Percentiles rank a stretch among this genome's conserved stretches.
These are phyloP conservation scores for Oryzias woworae DNA, from an alignment of 2,113 vertebrate genomes.

Conservation along the genomic window DNA sequence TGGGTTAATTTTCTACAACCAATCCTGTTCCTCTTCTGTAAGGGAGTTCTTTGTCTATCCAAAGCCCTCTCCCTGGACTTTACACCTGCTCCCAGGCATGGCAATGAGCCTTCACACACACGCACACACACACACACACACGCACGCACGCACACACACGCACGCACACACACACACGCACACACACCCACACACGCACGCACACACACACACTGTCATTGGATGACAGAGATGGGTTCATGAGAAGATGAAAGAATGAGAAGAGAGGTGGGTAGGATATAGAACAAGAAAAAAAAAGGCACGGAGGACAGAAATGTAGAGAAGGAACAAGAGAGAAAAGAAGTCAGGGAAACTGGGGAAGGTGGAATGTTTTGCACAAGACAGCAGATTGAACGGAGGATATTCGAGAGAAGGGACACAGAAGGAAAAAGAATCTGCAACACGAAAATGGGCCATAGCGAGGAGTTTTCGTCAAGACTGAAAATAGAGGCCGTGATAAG, in stretches of 20 bases:
- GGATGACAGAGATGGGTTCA: conserved; percentile 42
- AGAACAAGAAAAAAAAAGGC: conserved; percentile 22
- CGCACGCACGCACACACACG: background rate
- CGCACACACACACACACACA: conserved; percentile 16
- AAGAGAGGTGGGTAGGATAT: conserved; percentile 14
- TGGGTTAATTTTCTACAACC: conserved; percentile 77
- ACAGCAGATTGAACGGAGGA: conserved; percentile 2
- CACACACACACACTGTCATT: background rate
- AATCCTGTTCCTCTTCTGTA: conserved; percentile 71
- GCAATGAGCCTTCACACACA: conserved; percentile 54
- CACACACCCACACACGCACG: conserved; percentile 7
- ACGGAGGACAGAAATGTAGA: conserved; percentile 1
- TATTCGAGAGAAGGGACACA: conserved; percentile 22
- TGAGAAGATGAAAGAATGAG: conserved; percentile 23
- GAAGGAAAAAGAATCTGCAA: background rate
- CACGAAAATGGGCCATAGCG: conserved; percentile 12
- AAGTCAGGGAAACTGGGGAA: conserved; percentile 5
- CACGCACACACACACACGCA: conserved; percentile 18
- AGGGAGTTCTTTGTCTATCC: conserved; percentile 60
- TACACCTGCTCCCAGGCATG: conserved; percentile 63
- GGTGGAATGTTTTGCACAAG: conserved; percentile 8
- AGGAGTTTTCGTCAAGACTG: background rate
- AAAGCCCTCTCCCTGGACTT: conserved; percentile 63
- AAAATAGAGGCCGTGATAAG: conserved; percentile 14
- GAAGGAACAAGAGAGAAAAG: conserved; percentile 5